Evolutionary conservation across 1,140 invertebrate species (phyloP).

Genomic region (Drosophila nasuta): DNA sequence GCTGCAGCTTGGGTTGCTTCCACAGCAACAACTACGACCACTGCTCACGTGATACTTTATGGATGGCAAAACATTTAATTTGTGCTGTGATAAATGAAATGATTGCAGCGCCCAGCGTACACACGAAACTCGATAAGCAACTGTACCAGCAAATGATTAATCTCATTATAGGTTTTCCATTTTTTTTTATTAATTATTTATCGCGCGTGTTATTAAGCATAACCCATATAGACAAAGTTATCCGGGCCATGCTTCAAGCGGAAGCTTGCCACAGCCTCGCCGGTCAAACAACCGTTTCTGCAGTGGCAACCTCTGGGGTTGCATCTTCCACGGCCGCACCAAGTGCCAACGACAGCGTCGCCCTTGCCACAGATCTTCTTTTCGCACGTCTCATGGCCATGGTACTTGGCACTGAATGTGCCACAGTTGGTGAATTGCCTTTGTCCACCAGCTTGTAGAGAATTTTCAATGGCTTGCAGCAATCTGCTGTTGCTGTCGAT

Average conservation of each 20-base stretch:
- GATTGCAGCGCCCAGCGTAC: conserved; percentile 2
- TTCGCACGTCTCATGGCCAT: conserved; percentile 28
- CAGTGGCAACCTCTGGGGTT: conserved; percentile 49
- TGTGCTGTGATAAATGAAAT: conserved; percentile 34
- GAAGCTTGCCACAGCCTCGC: conserved; percentile 38
- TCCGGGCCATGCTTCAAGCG: conserved; percentile 36
- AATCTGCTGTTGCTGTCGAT: conserved; percentile 15
- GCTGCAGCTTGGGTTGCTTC: neutral
- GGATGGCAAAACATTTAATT: conserved; percentile 48
- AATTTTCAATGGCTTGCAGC: conserved; percentile 44
- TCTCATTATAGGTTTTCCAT: conserved; percentile 7
- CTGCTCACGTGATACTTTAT: conserved; percentile 46
- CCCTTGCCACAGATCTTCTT: conserved; percentile 53
- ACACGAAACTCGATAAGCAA: conserved; percentile 6
- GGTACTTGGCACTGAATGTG: conserved; percentile 44
- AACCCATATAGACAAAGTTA: conserved; percentile 48
- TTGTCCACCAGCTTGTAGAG: conserved; percentile 31
- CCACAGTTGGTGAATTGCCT: conserved; percentile 3
- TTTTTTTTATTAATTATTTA: conserved; percentile 10
- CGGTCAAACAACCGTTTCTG: conserved; percentile 32
- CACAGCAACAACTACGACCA: neutral
- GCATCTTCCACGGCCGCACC: conserved; percentile 46
- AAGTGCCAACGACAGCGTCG: conserved; percentile 24
- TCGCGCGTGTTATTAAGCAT: conserved; percentile 2
- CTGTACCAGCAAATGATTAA: conserved; percentile 15